A percentile compares a stretch with the other conserved stretches of the same genome.
Evolutionary conservation across 2,113 vertebrate species (phyloP).

Genomic region (Callipepla californica): DNA sequence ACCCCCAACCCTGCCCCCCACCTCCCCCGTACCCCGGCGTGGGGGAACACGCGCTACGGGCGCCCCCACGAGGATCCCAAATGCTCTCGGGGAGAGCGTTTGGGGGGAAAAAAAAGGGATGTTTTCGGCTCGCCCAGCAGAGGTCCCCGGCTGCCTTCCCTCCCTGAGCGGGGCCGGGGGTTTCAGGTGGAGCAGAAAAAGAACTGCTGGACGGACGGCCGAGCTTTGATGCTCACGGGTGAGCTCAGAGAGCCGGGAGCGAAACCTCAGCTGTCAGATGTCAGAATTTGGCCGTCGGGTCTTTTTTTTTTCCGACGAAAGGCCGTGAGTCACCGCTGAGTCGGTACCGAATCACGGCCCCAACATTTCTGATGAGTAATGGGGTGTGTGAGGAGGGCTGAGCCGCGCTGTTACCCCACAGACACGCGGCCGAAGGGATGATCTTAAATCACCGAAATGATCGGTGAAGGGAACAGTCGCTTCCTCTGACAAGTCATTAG

Average conservation of each 20-base stretch:
- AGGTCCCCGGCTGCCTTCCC: conserved; percentile 30
- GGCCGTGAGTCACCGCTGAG: conserved; percentile 26
- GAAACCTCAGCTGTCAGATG: neutral
- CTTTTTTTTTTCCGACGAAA: neutral
- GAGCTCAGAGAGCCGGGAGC: fast-evolving
- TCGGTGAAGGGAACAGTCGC: neutral
- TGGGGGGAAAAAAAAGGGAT: neutral
- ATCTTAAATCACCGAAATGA: neutral
- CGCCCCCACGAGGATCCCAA: conserved; percentile 18
- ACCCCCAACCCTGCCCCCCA: neutral
- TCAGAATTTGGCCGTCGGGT: neutral
- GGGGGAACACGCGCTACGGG: neutral
- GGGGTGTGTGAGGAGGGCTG: neutral
- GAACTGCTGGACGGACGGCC: neutral
- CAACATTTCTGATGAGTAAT: conserved; percentile 48
- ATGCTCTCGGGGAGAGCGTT: neutral
- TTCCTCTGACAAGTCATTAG: conserved; percentile 10
- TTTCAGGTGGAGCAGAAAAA: neutral
- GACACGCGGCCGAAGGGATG: neutral
- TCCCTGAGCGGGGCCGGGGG: too few relatives aligned
- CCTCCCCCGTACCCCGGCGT: too few relatives aligned
- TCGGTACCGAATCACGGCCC: neutral
- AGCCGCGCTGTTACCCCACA: fast-evolving
- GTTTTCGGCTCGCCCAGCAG: conserved; percentile 35
- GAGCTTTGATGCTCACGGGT: neutral